Evolutionary conservation across 2,797 vertebrate species (phyloP).

Genomic region (Enteromius fasciolatus): DNA sequence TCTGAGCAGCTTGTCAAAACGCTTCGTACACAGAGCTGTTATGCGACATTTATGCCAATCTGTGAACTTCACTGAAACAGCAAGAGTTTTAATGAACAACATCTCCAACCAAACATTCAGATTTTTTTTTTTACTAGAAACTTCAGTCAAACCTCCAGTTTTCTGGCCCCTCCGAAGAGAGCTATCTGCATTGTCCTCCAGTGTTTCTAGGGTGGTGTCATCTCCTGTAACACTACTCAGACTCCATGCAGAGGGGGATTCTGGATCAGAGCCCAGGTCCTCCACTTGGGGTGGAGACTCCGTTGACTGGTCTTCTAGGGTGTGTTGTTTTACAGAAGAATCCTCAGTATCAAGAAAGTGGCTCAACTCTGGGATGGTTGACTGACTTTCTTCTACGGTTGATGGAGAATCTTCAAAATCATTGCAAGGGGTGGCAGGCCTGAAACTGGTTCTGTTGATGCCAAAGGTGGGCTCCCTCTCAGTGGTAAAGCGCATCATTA

Average conservation of each 20-base stretch:
- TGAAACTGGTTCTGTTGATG: conserved; percentile 13
- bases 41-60: conserved; percentile 75
- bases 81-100: neutral
- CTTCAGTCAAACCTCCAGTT: conserved; percentile 61
- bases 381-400: neutral
- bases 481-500: conserved; percentile 44
- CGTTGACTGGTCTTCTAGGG: neutral
- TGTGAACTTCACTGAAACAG: conserved; percentile 63
- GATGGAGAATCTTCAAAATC: neutral
- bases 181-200: conserved; percentile 43
- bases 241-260: conserved; percentile 35
- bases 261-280: conserved; percentile 40
- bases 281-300: conserved; percentile 31
- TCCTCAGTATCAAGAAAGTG: conserved; percentile 8
- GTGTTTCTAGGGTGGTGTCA: conserved; percentile 38
- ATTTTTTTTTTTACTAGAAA: neutral
- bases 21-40: conserved; percentile 70
- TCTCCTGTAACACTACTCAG: conserved; percentile 22
- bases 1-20: conserved; percentile 73
- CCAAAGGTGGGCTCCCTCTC: conserved; percentile 35
- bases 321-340: neutral
- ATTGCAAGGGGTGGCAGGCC: neutral
- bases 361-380: conserved; percentile 1
- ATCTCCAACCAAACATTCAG: neutral
- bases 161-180: conserved; percentile 26